Conservation (phyloP, 2,113 vertebrate species). For the Mesocricetus auratus region DNA sequence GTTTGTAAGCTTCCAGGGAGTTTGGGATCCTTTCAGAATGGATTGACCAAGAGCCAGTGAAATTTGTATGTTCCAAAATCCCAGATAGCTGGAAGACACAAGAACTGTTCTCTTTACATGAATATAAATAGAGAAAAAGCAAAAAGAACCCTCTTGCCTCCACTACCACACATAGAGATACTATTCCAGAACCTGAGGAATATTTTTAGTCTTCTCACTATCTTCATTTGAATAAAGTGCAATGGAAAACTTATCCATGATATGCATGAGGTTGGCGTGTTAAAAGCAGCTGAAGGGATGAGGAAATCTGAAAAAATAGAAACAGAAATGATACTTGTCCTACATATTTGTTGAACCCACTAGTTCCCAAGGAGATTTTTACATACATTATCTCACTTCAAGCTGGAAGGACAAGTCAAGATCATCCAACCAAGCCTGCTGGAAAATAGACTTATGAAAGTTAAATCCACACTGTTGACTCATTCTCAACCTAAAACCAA, state of each 20-base stretch:
- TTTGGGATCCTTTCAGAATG: neutral
- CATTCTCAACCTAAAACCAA: neutral
- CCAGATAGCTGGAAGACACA: constrained; percentile 34
- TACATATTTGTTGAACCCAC: neutral
- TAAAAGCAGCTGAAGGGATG: neutral
- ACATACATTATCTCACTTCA: constrained; percentile 18
- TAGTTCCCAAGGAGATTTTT: neutral
- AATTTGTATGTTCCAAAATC: constrained; percentile 44
- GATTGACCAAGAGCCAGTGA: neutral
- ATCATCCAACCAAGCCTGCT: neutral
- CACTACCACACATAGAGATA: neutral
- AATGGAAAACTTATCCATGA: constrained; percentile 30
- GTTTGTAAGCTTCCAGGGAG: neutral
- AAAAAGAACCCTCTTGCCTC: neutral
- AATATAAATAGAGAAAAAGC: neutral
- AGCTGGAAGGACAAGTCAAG: neutral
- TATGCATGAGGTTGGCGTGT: neutral
- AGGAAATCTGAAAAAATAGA: constrained; percentile 25
- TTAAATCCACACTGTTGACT: neutral
- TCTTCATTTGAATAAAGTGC: constrained; percentile 10
- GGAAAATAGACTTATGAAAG: neutral
- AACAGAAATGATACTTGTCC: neutral
- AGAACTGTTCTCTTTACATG: neutral
- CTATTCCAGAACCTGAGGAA: constrained; percentile 39
- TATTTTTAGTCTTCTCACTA: constrained; percentile 13